Evolutionary conservation across 2,113 vertebrate genomes (phyloP), one percentile per base, ranked within the genome.

Genomic region (Dissostichus mawsoni): DNA sequence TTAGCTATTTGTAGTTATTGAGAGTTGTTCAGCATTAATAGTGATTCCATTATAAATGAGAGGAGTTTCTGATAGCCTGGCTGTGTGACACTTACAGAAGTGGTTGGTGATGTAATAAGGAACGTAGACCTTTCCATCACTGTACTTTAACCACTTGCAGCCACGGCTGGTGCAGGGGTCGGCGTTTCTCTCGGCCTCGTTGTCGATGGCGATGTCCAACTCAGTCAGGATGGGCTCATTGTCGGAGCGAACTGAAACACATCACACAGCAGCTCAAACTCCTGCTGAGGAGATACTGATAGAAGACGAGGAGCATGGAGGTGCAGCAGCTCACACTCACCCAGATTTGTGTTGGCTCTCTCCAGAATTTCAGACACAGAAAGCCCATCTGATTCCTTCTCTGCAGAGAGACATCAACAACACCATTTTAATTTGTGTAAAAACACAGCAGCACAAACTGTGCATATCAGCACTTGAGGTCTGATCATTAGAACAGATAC

Each of bases 81-180:
- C 33, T 14, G 63, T 56, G 48, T 56, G 68, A 56, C 14, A 82
- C 90, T 84, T 71, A 94, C 93, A 85, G 74, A 87, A 94, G 53
- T 89, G 81, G n/a, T n/a, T 85, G 62, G 80, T 2, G 78, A 94
- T 93, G 76, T 66, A 70, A 51, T 88, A 93, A n/a, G 93, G 93
- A 53, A 94, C n/a, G 50, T 92, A 93, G 50, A 94, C 91, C 4
- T 80, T 87, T 33, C 91, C 90, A 6, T 94, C 88, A 10, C 29
- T 70, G 2, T 0, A 48, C 18, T 91, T 92, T 7, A 47, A 45
- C 93, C 90, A 93, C 65, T n/a, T 78, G 84, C 91, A 94, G 57
- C 83, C 53, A 0, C 45, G 41, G 52, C 80, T 70, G 62, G 91
- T 92, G 81, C 91, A 94, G 11, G 92, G 91, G 48, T 94, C 92